Percentiles rank a stretch among this genome's conserved stretches.
Conservation (phyloP, 1,140 invertebrate genomes). For the Samia ricini region DNA sequence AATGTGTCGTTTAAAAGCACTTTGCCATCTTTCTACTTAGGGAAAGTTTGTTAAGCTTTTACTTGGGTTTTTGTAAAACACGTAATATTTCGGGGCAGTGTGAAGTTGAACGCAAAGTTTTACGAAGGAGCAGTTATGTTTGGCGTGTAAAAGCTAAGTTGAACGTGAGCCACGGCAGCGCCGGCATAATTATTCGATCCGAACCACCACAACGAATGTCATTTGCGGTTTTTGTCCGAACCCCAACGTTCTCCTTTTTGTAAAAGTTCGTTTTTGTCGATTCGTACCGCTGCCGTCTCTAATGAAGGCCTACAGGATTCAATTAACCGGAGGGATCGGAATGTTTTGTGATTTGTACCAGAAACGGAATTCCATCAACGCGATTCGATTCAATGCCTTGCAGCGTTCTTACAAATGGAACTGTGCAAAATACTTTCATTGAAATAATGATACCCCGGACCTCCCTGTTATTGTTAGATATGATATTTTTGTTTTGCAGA, state of each 20-base stretch:
- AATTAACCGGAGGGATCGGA: slow-evolving; percentile 66
- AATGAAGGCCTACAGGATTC: slow-evolving; percentile 70
- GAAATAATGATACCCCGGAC: not conserved
- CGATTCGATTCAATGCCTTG: slow-evolving; percentile 43
- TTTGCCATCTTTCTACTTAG: slow-evolving; percentile 36
- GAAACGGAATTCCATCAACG: slow-evolving; percentile 57
- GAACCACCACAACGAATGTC: slow-evolving; percentile 46
- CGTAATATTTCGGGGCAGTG: slow-evolving; percentile 45
- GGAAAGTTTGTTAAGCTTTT: slow-evolving; percentile 49
- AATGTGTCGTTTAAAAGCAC: slow-evolving; percentile 3
- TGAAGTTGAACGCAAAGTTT: slow-evolving; percentile 47
- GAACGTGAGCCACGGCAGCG: slow-evolving; percentile 31
- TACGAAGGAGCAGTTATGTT: slow-evolving; percentile 44
- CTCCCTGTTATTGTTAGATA: not conserved
- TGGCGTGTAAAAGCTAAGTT: slow-evolving; percentile 54
- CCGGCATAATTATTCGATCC: slow-evolving; percentile 59
- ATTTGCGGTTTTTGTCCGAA: slow-evolving; percentile 66
- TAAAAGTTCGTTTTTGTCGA: slow-evolving; percentile 62
- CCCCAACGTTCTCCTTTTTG: slow-evolving; percentile 44
- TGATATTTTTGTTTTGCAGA: not conserved
- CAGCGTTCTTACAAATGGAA: slow-evolving; percentile 35
- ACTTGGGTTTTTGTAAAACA: slow-evolving; percentile 54
- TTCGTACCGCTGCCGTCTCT: slow-evolving; percentile 44
- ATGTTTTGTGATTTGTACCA: slow-evolving; percentile 65
- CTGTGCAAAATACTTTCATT: slow-evolving; percentile 23